Evolutionary conservation across 37 sponge, comb jelly and placozoan genomes (phyloP).

Genomic region (Haliclona indistincta): DNA sequence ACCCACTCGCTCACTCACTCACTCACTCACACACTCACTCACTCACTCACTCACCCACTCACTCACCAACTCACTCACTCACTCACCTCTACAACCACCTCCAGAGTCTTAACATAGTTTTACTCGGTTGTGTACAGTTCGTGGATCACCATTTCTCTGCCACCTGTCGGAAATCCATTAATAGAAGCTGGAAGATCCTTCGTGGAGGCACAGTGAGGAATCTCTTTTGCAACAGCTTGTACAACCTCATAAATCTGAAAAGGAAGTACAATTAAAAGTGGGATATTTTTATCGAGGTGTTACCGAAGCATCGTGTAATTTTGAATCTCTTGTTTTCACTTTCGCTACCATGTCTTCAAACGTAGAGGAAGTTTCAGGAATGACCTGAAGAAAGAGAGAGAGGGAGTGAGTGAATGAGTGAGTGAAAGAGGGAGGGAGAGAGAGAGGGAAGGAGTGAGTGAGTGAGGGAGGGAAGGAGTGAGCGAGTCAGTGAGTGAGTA

Average conservation of each 20-base stretch:
- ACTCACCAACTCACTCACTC: too few relatives aligned
- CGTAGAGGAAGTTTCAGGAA: not conserved
- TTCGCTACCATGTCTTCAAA: constrained; percentile 5
- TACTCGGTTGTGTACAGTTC: constrained; percentile 92
- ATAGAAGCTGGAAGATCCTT: constrained; percentile 51
- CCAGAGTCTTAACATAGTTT: constrained; percentile 80
- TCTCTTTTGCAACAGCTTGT: constrained; percentile 39
- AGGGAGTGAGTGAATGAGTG: too few relatives aligned
- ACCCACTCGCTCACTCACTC: too few relatives aligned
- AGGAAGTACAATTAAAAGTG: not conserved
- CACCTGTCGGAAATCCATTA: constrained; percentile 47
- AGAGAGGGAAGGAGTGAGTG: too few relatives aligned
- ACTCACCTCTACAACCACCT: constrained; percentile 79
- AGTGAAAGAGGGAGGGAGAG: too few relatives aligned
- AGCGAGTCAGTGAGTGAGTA: too few relatives aligned
- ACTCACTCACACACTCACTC: too few relatives aligned
- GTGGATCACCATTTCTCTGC: constrained; percentile 60
- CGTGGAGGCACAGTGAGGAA: constrained; percentile 52
- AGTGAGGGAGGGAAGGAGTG: too few relatives aligned
- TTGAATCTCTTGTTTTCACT: constrained; percentile 6
- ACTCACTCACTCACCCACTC: too few relatives aligned
- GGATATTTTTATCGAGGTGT: not conserved
- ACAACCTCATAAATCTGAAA: constrained; percentile 59
- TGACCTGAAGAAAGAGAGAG: constrained; percentile 1
- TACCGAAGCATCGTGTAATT: constrained; percentile 4